Base-by-base conservation (phyloP, 2,888 invertebrate species). In the Petrophora chlorosata region DNA sequence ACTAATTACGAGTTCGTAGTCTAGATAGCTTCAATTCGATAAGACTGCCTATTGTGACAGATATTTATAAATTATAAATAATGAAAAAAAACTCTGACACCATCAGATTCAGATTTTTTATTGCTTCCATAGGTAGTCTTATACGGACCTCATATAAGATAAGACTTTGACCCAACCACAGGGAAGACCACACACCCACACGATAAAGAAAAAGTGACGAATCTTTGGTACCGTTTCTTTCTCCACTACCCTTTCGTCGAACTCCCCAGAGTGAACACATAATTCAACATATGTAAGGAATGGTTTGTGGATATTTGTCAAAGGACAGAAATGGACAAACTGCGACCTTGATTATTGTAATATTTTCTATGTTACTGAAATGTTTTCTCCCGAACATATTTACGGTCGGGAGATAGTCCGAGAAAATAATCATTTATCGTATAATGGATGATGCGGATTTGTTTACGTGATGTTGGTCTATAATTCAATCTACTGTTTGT, bases 231-330 rank as follows among this genome's bases (percentile, higher is more conserved):
- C 47, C 36, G 47, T 25, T 5, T 19, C 4, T n/a, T 1, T 7
- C 3, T 13, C 1, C 7, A 5, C 7, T 42, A 26, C 32, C 28
- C 17, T 33, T 26, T 30, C 9, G 12, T 5, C 5, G 10, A 16
- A 12, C 39, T 55, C 39, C 30, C 30, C 12, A 35, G 50, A 53
- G 53, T 28, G 51, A 38, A 52, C 58, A 55, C 60, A 58, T 61
- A 61, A 50, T 53, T 60, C 56, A 57, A 58, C 58, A 54, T 54
- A 57, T 50, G 48, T 54, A 47, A 50, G 44, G 41, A 56, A 54
- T 51, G 42, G 53, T 48, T 47, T 30, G 29, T 15, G 39, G 49
- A 36, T 50, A 52, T 54, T 57, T 58, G 54, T 58, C 58, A 61
- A 56, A 56, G 52, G 45, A 58, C 52, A 47, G 42, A 34, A 58